Percentiles rank a stretch among this genome's conserved stretches.
Evolutionary conservation across 2,888 invertebrate species (phyloP).

Genomic region (Pollenia angustigena): DNA sequence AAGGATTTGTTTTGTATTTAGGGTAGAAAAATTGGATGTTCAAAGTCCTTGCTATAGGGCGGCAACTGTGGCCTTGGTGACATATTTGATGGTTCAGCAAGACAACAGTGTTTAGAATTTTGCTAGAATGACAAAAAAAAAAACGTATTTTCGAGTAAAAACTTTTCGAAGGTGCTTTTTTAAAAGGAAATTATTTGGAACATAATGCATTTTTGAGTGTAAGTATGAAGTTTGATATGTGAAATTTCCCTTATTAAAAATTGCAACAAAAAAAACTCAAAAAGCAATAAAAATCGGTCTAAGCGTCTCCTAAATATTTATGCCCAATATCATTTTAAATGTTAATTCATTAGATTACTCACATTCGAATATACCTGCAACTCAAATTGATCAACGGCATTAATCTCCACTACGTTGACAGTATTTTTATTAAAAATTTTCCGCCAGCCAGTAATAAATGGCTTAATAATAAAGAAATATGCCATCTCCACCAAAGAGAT

Average conservation of each 20-base stretch:
- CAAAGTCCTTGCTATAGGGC: background rate
- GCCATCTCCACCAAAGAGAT: constrained; percentile 90
- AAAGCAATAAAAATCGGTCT: no score
- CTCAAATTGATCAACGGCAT: background rate
- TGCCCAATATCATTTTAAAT: background rate
- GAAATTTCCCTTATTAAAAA: no score
- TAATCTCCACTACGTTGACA: background rate
- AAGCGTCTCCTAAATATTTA: background rate
- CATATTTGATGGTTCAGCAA: background rate
- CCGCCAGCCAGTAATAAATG: constrained; percentile 84
- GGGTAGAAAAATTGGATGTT: background rate
- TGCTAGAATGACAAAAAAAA: background rate
- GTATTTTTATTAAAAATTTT: constrained; percentile 17
- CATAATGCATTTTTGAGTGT: no score
- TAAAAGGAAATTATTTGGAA: no score
- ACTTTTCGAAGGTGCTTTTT: no score
- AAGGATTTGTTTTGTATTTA: background rate
- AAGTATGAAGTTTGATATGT: no score
- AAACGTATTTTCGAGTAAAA: no score
- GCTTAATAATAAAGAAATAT: constrained; percentile 88
- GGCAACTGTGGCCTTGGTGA: background rate
- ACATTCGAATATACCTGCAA: background rate
- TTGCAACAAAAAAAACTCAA: no score
- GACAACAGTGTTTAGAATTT: background rate
- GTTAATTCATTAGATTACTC: background rate